These are phyloP conservation scores for Thymelicus sylvestris DNA, from an alignment of 2,888 invertebrate genomes.

Conservation along the genomic window DNA sequence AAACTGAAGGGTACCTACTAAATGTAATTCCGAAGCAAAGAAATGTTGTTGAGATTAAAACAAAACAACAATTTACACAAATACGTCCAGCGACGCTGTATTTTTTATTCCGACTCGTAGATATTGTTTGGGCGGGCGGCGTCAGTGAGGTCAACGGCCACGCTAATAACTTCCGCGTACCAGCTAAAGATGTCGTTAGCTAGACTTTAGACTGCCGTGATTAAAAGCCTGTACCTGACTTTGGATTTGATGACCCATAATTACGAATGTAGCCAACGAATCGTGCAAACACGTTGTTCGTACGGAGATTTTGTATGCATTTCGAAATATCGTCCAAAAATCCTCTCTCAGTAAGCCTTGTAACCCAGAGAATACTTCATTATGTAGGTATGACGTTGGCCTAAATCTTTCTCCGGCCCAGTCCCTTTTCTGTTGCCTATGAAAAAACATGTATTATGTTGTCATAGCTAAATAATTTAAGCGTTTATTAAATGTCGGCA, in stretches of 20 bases:
- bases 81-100: neutral
- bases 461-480: too few species aligned
- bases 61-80: constrained; percentile 12
- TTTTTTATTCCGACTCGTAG: constrained; percentile 44
- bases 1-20: too few species aligned
- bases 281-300: neutral
- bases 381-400: too few species aligned
- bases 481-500: too few species aligned
- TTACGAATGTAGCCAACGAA: constrained; percentile 9
- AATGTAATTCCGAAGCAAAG: too few species aligned
- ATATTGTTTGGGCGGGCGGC: constrained; percentile 66
- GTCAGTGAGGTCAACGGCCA: constrained; percentile 65
- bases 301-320: neutral
- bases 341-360: too few species aligned
- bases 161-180: constrained; percentile 81
- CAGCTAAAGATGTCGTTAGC: constrained; percentile 67
- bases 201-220: constrained; percentile 48
- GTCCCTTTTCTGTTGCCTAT: too few species aligned
- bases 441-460: too few species aligned
- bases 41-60: neutral
- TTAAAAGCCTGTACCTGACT: constrained; percentile 34
- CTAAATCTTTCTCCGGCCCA: too few species aligned
- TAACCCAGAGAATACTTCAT: too few species aligned
- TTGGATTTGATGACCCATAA: constrained; percentile 38
- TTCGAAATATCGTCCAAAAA: too few species aligned